Conservation (phyloP, 35 echinoderm and acorn worm genomes). For the Ptychodera flava region DNA sequence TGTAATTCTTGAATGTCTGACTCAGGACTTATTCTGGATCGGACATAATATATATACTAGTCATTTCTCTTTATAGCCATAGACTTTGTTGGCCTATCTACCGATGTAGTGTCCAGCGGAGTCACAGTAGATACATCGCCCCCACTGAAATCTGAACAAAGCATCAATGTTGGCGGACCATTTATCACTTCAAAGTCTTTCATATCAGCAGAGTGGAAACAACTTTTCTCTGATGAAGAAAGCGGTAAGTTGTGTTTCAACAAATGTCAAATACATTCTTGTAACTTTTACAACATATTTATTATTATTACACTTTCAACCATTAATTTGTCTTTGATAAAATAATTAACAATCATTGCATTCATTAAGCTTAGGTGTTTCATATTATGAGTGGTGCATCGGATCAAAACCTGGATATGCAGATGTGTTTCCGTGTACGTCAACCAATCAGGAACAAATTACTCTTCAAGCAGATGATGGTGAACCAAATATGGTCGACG, state of each 20-base stretch:
- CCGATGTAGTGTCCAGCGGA: neutral
- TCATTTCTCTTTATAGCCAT: neutral
- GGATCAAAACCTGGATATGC: constrained; percentile 25
- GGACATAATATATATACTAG: neutral
- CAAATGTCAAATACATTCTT: no score
- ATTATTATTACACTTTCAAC: no score
- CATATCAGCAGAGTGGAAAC: no score
- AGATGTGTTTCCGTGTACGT: constrained; percentile 13
- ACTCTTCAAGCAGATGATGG: neutral
- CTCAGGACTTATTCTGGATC: no score
- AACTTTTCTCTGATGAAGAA: no score
- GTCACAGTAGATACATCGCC: constrained; percentile 20
- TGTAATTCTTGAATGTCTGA: no score
- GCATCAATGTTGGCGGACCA: neutral
- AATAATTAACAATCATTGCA: no score
- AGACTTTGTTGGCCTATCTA: constrained; percentile 29
- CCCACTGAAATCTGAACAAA: neutral
- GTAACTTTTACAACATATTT: no score
- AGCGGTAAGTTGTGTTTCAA: no score
- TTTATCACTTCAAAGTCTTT: constrained; percentile 6
- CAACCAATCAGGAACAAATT: neutral
- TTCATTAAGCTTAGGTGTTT: no score
- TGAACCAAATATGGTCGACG: neutral
- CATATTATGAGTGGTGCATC: constrained; percentile 12
- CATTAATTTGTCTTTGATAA: no score